Percentiles rank a stretch among this genome's conserved stretches.
These are phyloP conservation scores for Alaudala cheleensis DNA, from an alignment of 2,113 vertebrate genomes.

Conservation along the genomic window DNA sequence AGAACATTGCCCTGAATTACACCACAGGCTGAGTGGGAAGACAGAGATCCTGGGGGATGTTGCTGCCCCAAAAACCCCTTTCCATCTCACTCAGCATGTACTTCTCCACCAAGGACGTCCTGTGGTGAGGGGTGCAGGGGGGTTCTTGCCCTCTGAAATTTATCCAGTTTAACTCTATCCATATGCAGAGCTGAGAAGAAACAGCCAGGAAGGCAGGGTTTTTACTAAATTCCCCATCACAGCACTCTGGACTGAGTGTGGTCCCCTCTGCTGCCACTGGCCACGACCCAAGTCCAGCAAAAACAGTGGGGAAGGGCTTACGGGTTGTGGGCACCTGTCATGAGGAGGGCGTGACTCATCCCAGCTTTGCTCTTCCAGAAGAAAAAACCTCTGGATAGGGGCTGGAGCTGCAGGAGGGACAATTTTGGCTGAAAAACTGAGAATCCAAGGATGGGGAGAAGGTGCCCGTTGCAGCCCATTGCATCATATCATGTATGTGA, in stretches of 20 bases:
- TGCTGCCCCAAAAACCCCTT: background rate
- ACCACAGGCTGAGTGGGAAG: accelerated
- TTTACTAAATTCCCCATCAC: background rate
- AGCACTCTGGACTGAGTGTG: background rate
- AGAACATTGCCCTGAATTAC: background rate
- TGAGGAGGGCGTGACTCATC: background rate
- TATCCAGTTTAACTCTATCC: background rate
- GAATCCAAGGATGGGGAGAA: background rate
- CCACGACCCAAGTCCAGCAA: background rate
- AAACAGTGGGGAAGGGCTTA: background rate
- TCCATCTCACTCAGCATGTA: accelerated
- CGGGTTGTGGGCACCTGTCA: background rate
- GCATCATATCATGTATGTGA: accelerated
- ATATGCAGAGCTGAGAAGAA: background rate
- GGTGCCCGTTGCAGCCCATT: background rate
- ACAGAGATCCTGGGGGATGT: background rate
- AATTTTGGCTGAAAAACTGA: background rate
- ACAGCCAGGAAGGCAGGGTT: background rate
- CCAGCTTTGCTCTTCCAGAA: background rate
- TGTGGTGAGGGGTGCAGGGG: background rate
- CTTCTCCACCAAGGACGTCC: accelerated
- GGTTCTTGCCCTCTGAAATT: background rate
- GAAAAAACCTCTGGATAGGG: background rate
- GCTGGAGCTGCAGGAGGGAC: background rate
- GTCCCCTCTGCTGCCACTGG: background rate